These are phyloP conservation scores for Penaeus vannamei DNA, from an alignment of 1,140 invertebrate genomes.

Conservation along the genomic window DNA sequence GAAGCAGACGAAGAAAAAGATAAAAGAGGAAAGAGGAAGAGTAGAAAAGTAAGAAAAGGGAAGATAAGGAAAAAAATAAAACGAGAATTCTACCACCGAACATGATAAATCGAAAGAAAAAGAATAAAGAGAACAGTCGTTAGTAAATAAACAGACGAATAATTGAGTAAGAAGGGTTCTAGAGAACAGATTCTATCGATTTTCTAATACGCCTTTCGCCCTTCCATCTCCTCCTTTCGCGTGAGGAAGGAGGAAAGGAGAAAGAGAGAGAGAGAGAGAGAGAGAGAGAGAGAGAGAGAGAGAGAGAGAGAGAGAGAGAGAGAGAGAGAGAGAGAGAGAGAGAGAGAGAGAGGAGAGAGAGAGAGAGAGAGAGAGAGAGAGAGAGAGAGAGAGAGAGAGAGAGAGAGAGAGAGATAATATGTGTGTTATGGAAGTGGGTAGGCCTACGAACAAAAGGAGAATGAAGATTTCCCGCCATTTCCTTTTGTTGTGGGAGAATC, in stretches of 20 bases:
- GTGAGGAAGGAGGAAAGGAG: background rate
- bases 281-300: background rate
- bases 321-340: background rate
- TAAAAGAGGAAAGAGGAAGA: slow-evolving; percentile 3
- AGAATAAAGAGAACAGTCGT: background rate
- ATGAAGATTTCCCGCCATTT: no score
- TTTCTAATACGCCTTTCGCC: no score
- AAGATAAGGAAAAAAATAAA: background rate
- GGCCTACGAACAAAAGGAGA: no score
- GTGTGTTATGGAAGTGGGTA: background rate
- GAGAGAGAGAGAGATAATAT: background rate
- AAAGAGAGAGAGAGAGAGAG: background rate
- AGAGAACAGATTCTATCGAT: no score
- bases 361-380: background rate
- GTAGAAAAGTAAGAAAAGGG: background rate
- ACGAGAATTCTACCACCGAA: no score
- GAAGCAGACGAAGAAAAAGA: background rate
- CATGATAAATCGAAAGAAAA: background rate
- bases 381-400: background rate
- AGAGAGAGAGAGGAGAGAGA: background rate
- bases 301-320: background rate
- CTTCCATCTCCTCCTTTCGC: background rate
- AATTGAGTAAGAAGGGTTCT: no score
- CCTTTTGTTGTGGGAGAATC: no score
- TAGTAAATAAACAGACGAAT: background rate